phyloP scores from a whole-genome alignment of 1,140 invertebrate species.

The Mylabris phalerata region DNA sequence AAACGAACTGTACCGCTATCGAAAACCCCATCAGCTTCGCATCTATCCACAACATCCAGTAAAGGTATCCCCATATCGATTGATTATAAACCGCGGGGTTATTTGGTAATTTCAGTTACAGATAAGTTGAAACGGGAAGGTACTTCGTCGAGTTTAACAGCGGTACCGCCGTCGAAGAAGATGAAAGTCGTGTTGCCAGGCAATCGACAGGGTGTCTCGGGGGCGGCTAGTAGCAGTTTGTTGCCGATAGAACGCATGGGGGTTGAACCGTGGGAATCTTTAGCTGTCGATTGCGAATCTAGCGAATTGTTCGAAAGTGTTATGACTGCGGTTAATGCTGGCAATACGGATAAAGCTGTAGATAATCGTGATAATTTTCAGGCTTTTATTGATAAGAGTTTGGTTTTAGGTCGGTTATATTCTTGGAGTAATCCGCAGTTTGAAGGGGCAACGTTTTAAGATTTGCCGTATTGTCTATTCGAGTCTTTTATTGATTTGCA shows the following conservation, averaged over 20 bases:
- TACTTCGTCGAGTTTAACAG: constrained; percentile 32
- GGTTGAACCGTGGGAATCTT: constrained; percentile 51
- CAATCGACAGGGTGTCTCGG: constrained; percentile 30
- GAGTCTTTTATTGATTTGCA: constrained; percentile 73
- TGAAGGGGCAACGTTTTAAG: constrained; percentile 65
- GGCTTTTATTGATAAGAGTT: no score
- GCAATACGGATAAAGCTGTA: constrained; percentile 54
- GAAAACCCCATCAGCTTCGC: constrained; percentile 45
- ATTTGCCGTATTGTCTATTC: constrained; percentile 73
- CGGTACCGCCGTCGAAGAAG: constrained; percentile 50
- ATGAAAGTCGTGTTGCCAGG: constrained; percentile 39
- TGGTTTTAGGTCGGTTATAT: constrained; percentile 33
- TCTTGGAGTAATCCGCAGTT: constrained; percentile 56
- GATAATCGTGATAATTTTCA: no score
- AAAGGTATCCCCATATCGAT: constrained; percentile 13
- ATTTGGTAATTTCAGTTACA: constrained; percentile 9
- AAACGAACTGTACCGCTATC: constrained; percentile 48
- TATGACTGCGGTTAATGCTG: constrained; percentile 50
- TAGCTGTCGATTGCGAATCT: constrained; percentile 54
- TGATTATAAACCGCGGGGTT: no score
- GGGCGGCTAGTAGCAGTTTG: constrained; percentile 39
- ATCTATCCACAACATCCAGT: constrained; percentile 40
- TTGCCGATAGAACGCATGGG: constrained; percentile 24
- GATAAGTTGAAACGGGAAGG: constrained; percentile 35
- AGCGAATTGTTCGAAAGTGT: constrained; percentile 53